These are phyloP conservation scores for Platysteira castanea DNA, from an alignment of 2,113 vertebrate species.

Conservation along the genomic window DNA sequence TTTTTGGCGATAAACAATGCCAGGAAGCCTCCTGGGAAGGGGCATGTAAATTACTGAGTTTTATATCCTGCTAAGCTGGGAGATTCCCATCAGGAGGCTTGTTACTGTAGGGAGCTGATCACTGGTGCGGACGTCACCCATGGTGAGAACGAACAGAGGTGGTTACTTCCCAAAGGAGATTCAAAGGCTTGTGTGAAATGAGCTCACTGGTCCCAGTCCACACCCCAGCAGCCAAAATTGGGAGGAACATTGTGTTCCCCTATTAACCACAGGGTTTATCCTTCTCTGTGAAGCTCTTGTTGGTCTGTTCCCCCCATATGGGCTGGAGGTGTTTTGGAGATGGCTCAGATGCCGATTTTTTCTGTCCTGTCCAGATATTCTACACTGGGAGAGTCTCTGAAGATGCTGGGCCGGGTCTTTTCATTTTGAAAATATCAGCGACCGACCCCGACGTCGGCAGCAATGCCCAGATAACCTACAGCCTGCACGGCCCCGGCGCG, in stretches of 20 bases:
- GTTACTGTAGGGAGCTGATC: background rate
- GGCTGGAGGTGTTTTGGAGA: background rate
- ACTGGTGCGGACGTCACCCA: background rate
- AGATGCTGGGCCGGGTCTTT: constrained; percentile 76
- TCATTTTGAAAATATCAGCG: constrained; percentile 86
- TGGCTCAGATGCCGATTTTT: background rate
- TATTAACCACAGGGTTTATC: background rate
- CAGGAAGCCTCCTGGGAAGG: constrained; percentile 49
- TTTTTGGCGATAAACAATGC: constrained; percentile 53
- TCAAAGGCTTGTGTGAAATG: constrained; percentile 27
- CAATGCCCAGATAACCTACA: constrained; percentile 87
- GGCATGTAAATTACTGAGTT: constrained; percentile 30
- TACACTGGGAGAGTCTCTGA: constrained; percentile 87
- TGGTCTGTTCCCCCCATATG: background rate
- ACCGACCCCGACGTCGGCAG: constrained; percentile 83
- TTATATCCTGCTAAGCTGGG: constrained; percentile 25
- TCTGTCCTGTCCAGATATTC: constrained; percentile 74
- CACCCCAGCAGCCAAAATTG: background rate
- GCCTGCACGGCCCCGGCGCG: constrained; percentile 85
- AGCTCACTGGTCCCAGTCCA: constrained; percentile 8
- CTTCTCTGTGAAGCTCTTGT: background rate
- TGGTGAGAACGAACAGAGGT: constrained; percentile 40
- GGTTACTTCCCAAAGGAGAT: constrained; percentile 41
- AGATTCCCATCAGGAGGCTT: constrained; percentile 47
- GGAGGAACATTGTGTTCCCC: background rate